A percentile compares a stretch with the other conserved stretches of the same genome.
Evolutionary conservation across 92 coral and sea anemone genomes (phyloP).

Genomic region (Porites lobata): DNA sequence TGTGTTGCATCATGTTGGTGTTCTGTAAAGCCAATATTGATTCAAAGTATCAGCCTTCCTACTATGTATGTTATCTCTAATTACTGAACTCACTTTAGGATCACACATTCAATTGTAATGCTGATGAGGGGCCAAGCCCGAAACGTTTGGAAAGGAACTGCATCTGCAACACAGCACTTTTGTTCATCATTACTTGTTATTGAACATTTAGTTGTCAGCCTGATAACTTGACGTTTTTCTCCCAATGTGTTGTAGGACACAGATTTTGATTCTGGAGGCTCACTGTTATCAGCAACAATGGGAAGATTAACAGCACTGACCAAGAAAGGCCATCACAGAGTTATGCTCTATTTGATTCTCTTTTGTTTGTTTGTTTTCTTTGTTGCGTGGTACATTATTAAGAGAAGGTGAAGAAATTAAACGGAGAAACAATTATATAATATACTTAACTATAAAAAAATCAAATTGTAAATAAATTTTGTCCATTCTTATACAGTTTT

Average conservation of each 20-base stretch:
- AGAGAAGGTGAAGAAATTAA: constrained; percentile 59
- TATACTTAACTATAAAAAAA: background rate
- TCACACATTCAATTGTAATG: too few relatives aligned
- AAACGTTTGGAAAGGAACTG: too few relatives aligned
- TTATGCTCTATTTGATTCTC: constrained; percentile 90
- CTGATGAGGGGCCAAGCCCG: too few relatives aligned
- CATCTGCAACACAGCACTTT: too few relatives aligned
- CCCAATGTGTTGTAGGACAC: constrained; percentile 73
- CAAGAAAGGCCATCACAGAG: constrained; percentile 96
- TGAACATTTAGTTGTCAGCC: background rate
- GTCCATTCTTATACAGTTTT: constrained; percentile 8
- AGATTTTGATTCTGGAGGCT: constrained; percentile 95
- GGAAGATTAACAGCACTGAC: constrained; percentile 88
- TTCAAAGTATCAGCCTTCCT: too few relatives aligned
- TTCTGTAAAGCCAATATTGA: too few relatives aligned
- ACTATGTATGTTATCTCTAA: too few relatives aligned
- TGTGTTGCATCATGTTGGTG: too few relatives aligned
- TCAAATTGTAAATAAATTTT: constrained; percentile 47
- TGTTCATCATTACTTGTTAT: too few relatives aligned
- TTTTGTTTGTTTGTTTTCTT: constrained; percentile 96
- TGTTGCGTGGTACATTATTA: constrained; percentile 91
- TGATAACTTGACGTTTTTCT: too few relatives aligned
- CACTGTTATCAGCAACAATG: constrained; percentile 93
- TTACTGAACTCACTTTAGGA: too few relatives aligned
- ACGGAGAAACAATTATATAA: background rate